Conservation (phyloP, 2,888 invertebrate species). For the Podabrus alpinus region DNA sequence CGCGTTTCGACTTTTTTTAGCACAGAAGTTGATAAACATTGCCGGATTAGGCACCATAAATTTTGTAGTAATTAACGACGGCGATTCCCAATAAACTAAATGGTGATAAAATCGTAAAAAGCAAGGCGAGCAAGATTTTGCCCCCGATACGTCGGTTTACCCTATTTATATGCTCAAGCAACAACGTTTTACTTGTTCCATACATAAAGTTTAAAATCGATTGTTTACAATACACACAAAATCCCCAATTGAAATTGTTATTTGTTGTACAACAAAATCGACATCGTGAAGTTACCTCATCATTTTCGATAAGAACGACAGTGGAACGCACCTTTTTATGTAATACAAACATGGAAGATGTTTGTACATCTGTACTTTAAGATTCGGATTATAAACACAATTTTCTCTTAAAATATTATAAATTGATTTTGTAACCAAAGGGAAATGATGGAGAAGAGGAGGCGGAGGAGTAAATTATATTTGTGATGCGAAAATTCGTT, state of each 20-base stretch:
- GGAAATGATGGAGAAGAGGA: background rate
- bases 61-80: background rate
- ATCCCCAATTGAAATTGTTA: background rate
- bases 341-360: background rate
- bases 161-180: slow-evolving; percentile 15
- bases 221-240: background rate
- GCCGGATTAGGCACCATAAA: background rate
- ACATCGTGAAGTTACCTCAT: background rate
- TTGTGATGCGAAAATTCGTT: background rate
- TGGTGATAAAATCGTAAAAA: background rate
- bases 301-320: background rate
- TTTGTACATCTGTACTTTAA: background rate
- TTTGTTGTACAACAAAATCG: background rate
- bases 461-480: background rate
- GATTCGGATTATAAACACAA: background rate
- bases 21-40: background rate
- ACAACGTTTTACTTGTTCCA: slow-evolving; percentile 1
- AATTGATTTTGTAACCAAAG: background rate
- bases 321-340: background rate
- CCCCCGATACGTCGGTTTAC: slow-evolving; percentile 9
- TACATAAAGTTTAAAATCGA: background rate
- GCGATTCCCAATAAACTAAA: background rate
- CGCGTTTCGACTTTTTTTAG: background rate
- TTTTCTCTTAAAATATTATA: background rate
- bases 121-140: slow-evolving; percentile 10